Conservation (phyloP, 2,888 invertebrate genomes). For the Pyrocoelia pectoralis region DNA sequence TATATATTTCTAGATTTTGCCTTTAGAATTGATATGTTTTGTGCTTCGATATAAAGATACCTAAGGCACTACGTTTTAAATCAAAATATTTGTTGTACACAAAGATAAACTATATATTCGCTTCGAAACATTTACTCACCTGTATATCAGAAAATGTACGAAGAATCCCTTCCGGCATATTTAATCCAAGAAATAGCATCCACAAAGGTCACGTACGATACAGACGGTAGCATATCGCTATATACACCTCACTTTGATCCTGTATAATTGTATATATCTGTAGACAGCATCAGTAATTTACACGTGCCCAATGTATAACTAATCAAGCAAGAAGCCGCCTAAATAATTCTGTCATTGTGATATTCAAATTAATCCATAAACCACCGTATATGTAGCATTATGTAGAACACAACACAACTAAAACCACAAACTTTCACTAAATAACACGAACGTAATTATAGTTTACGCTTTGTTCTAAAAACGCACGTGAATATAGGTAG, state of each 20-base stretch:
- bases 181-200: constrained; percentile 49
- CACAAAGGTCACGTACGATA: constrained; percentile 55
- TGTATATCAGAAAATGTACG: constrained; percentile 55
- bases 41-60: not conserved
- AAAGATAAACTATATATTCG: not conserved
- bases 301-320: constrained; percentile 33
- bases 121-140: constrained; percentile 44
- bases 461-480: constrained; percentile 25
- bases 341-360: constrained; percentile 36
- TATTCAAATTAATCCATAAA: constrained; percentile 32
- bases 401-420: constrained; percentile 28
- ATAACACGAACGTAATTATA: constrained; percentile 24
- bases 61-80: not conserved
- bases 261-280: constrained; percentile 41
- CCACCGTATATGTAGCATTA: constrained; percentile 29
- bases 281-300: constrained; percentile 32
- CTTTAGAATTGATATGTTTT: not conserved
- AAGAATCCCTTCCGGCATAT: constrained; percentile 56
- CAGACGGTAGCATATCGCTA: constrained; percentile 53
- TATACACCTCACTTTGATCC: constrained; percentile 44
- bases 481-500: constrained; percentile 35
- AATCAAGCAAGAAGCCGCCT: constrained; percentile 36
- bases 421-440: constrained; percentile 31
- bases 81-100: not conserved
- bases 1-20: not conserved